Evolutionary conservation across 2,888 invertebrate species (phyloP).

Genomic region (Acronicta aceris): DNA sequence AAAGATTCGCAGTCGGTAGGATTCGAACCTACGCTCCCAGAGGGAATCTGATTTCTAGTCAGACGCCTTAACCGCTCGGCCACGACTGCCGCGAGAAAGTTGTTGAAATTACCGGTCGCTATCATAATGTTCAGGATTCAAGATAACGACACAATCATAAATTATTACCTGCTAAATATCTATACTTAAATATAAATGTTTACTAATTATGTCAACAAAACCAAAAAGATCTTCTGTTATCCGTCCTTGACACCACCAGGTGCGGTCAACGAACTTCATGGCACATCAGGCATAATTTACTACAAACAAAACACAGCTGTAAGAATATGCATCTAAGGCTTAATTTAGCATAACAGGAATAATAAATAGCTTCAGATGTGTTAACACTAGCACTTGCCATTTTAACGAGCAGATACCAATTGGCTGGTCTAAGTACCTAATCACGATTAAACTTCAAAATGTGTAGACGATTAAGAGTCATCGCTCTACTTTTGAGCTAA

Average conservation of each 20-base stretch:
- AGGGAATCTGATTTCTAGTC: slow-evolving; percentile 97
- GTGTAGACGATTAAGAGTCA: not conserved
- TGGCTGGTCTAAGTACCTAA: too few relatives aligned
- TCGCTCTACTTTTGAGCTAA: slow-evolving; percentile 1
- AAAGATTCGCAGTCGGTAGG: slow-evolving; percentile 93
- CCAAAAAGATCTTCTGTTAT: slow-evolving; percentile 9
- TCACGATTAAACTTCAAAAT: too few relatives aligned
- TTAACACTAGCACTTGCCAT: slow-evolving; percentile 24
- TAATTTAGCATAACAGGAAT: slow-evolving; percentile 17
- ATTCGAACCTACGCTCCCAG: slow-evolving; percentile 97
- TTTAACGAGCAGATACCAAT: slow-evolving; percentile 2
- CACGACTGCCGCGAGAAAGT: slow-evolving; percentile 90
- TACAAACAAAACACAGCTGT: slow-evolving; percentile 29
- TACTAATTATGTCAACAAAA: slow-evolving; percentile 2
- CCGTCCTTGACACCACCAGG: slow-evolving; percentile 56
- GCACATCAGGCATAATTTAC: slow-evolving; percentile 14
- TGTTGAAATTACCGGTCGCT: slow-evolving; percentile 55
- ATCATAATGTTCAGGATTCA: too few relatives aligned
- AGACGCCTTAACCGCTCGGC: slow-evolving; percentile 97
- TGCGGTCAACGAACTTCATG: slow-evolving; percentile 54
- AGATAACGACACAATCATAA: too few relatives aligned
- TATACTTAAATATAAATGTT: not conserved
- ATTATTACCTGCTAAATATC: not conserved
- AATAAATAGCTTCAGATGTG: slow-evolving; percentile 17
- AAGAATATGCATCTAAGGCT: slow-evolving; percentile 19